A percentile compares a stretch with the other conserved stretches of the same genome.
These are phyloP conservation scores for Felis catus DNA, from an alignment of 2,113 vertebrate genomes.

Conservation along the genomic window F.catus_Fca126_mat1.0 CM031420.1:79809001-79809500, in stretches of 20 bases:
- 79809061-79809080: background rate
- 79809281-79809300: slow-evolving; percentile 70
- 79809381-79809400: background rate
- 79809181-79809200: slow-evolving; percentile 61
- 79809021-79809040: background rate
- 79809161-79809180: slow-evolving; percentile 44
- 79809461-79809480: background rate
- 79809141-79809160: slow-evolving; percentile 26
- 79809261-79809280: slow-evolving; percentile 68
- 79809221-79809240: slow-evolving; percentile 64
- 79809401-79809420: background rate
- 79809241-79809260: slow-evolving; percentile 68
- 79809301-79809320: slow-evolving; percentile 57
- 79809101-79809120: background rate
- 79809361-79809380: slow-evolving; percentile 14
- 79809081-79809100: background rate
- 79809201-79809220: slow-evolving; percentile 63
- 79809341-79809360: background rate
- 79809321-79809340: slow-evolving; percentile 28
- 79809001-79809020: background rate
- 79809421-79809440: background rate
- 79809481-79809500: background rate
- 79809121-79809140: slow-evolving; percentile 12
- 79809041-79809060: background rate
- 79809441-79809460: background rate